A percentile compares a stretch with the other conserved stretches of the same genome.
Conservation (phyloP, 2,888 invertebrate species). For the Drosophila prostipennis region DNA sequence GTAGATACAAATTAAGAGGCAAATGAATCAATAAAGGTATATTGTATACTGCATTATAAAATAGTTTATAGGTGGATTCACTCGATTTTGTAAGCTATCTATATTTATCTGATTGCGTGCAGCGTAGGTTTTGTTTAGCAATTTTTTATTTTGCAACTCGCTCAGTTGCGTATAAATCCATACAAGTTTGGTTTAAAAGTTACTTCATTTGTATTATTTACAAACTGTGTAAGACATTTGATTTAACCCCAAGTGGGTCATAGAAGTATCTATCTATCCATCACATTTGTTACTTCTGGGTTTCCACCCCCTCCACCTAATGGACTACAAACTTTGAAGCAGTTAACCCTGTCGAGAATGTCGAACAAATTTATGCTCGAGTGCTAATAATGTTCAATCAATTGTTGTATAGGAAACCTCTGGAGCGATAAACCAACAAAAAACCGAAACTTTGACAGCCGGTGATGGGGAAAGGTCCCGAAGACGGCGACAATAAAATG, state of each 20-base stretch:
- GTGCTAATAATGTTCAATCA: slow-evolving; percentile 78
- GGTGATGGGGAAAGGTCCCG: slow-evolving; percentile 28
- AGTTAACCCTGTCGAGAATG: slow-evolving; percentile 46
- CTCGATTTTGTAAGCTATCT: slow-evolving; percentile 2
- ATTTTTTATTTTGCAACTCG: background rate
- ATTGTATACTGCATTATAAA: background rate
- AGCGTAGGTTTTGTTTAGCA: background rate
- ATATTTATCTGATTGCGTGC: slow-evolving; percentile 1
- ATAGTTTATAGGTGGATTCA: background rate
- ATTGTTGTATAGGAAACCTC: slow-evolving; percentile 65
- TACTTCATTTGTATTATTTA: background rate
- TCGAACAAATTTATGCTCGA: slow-evolving; percentile 72
- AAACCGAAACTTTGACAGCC: slow-evolving; percentile 57
- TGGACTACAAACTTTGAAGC: slow-evolving; percentile 11
- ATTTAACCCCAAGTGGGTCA: background rate
- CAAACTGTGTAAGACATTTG: background rate
- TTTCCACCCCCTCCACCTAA: slow-evolving; percentile 2
- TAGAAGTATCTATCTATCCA: slow-evolving; percentile 9
- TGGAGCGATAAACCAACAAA: slow-evolving; percentile 68
- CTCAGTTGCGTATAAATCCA: background rate
- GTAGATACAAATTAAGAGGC: slow-evolving; percentile 2
- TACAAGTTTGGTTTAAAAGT: background rate
- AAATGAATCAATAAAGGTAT: slow-evolving; percentile 12
- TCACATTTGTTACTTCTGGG: slow-evolving; percentile 15
- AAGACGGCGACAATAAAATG: slow-evolving; percentile 64